Conservation (phyloP, 2,113 vertebrate species). For the Rhinopithecus roxellana region DNA sequence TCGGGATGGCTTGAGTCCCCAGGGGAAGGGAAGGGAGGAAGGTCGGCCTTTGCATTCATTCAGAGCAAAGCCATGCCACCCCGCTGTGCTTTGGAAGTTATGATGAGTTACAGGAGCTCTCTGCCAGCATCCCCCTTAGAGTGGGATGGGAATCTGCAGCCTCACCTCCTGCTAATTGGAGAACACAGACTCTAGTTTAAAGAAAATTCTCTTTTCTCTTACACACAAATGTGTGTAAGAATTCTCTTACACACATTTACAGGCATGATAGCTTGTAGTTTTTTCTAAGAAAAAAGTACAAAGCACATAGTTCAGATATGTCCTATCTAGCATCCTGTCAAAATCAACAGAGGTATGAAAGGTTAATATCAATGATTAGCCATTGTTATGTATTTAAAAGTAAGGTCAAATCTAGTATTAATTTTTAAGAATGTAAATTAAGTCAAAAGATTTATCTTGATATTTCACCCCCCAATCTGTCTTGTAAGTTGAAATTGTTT, state of each 20-base stretch:
- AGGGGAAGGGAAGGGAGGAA: conserved; percentile 65
- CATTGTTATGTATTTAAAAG: conserved; percentile 74
- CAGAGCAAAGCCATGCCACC: conserved; percentile 45
- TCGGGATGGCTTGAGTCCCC: conserved; percentile 78
- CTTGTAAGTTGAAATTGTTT: background rate
- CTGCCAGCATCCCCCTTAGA: background rate
- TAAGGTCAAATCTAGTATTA: conserved; percentile 69
- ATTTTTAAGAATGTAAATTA: conserved; percentile 75
- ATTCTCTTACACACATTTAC: background rate
- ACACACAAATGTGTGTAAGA: background rate
- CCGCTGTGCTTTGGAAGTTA: conserved; percentile 53
- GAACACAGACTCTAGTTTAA: background rate
- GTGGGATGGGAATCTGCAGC: too few relatives aligned
- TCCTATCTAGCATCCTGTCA: conserved; percentile 70
- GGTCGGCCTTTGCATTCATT: conserved; percentile 76
- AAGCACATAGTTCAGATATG: conserved; percentile 54
- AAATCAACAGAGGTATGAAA: conserved; percentile 55
- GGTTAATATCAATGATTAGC: conserved; percentile 65
- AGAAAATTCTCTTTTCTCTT: background rate
- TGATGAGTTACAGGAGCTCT: conserved; percentile 42
- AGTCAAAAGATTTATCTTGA: background rate
- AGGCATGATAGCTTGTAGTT: accelerated
- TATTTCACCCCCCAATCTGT: background rate
- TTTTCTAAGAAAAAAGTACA: conserved; percentile 49
- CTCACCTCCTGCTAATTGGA: background rate